Evolutionary conservation across 2,797 vertebrate species (phyloP).

Genomic region (Galaxias olidus): DNA sequence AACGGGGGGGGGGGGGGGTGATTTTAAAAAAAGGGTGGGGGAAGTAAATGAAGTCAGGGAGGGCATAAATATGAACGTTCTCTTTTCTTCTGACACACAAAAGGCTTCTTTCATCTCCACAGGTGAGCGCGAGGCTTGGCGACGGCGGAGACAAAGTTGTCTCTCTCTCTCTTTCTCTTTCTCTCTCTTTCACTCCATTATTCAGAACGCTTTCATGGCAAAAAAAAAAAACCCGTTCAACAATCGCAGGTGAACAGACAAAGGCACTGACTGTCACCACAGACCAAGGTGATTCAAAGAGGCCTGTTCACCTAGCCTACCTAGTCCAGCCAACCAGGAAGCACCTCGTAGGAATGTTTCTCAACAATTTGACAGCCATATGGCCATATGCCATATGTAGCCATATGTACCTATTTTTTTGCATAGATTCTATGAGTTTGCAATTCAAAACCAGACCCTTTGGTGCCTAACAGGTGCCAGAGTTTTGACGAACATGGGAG

Average conservation of each 20-base stretch:
- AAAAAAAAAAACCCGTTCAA: conserved; percentile 49
- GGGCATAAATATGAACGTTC: conserved; percentile 34
- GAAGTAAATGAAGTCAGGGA: conserved; percentile 24
- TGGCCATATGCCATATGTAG: conserved; percentile 44
- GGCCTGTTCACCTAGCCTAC: conserved; percentile 12
- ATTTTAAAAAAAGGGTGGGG: not conserved
- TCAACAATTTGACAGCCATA: conserved; percentile 9
- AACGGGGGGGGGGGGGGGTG: not conserved
- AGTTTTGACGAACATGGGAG: conserved; percentile 53
- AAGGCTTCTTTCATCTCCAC: conserved; percentile 42
- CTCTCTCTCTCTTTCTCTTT: conserved; percentile 21
- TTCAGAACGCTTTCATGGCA: conserved; percentile 50
- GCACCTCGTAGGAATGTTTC: not conserved
- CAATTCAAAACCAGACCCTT: conserved; percentile 35
- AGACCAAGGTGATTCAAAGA: conserved; percentile 25
- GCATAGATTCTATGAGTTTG: no score
- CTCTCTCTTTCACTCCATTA: conserved; percentile 35
- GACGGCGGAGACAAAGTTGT: conserved; percentile 26
- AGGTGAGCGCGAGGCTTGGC: conserved; percentile 24
- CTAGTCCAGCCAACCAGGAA: conserved; percentile 25
- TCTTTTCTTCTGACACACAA: conserved; percentile 28
- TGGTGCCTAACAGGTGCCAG: conserved; percentile 55
- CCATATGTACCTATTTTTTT: no score
- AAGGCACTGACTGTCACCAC: conserved; percentile 23
- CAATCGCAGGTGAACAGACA: conserved; percentile 53